Base-by-base conservation (phyloP, 53 echinoderm and acorn worm genomes). In the Astropecten irregularis region DNA sequence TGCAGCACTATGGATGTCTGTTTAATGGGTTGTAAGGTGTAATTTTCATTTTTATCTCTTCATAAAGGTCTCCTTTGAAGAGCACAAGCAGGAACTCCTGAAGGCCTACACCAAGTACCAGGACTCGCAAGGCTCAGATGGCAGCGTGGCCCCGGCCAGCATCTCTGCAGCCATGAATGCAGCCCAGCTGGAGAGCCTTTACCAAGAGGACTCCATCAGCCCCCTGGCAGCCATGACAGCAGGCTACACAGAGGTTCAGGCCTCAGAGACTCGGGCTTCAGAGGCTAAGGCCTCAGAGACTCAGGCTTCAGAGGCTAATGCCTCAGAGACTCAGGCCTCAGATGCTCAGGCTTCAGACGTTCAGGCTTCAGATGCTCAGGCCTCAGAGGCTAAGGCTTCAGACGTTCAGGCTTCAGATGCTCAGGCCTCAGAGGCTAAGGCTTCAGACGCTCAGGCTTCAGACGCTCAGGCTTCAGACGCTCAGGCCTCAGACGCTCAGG, bases 71-170 rank as follows among this genome's bases (percentile, higher is more conserved):
- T 97, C 97, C 36, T 94, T 94, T 83, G 97, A 97, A 42, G 92
- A 97, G 51, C 97, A 97, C 85, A 97, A 97, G 69, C 87, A 88
- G 39, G 93, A 97, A 42, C 92, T 97, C 32, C 77, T 93, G n/a
- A 89, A 90, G 62, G 93, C 93, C 57, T 97, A 88, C 83, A 90
- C 87, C 77, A 89, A 88, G 40, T 97, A 97, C 87, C 97, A 97
- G 76, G 86, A 90, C 57, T 90, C 90, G 32, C 96, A 96, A 67
- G 79, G 87, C 13, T 84, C 66, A 9, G 81, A 84, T 36, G 76
- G 38, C 6, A 29, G 18, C 25, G 68, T 21, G 16, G 71, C 81
- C 46, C 37, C 25, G 77, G 89, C 66, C 27, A 95, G 84, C 59
- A 81, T 92, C 61, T 92, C 92, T 3, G 92, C 88, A 20, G 90